Base-by-base conservation (phyloP, 1,140 invertebrate genomes). In the Mamestra configurata region DNA sequence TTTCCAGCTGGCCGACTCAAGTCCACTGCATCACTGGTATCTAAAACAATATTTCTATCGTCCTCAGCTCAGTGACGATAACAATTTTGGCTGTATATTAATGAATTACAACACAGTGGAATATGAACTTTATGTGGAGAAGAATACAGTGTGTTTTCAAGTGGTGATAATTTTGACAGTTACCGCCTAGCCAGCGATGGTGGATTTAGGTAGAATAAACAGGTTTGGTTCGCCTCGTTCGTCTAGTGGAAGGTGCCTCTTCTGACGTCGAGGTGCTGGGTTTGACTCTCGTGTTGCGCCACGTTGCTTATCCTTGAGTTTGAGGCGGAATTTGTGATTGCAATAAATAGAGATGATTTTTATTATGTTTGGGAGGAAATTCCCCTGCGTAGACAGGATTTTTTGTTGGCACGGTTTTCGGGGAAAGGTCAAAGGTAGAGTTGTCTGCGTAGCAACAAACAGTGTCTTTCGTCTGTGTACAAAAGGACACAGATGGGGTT, bases 191-290 rank as follows among this genome's bases (percentile, higher is more conserved):
- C 68, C 71, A 55, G 18, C n/a, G 51, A 31, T 49, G 73, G 1
- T 76, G 57, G 73, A 76, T 76, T 76, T 76, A 76, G 73, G 73
- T 76, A 46, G 57, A 61, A 49, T 61, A 76, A 76, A 76, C 73
- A 64, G 73, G 73, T 76, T 76, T 76, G 40, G 57, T 18, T 57
- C 71, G 49, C 27, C 40, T 18, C 57, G 53, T 59, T 64, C 73
- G 73, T 76, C 73, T 76, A 76, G 72, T 76, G 46, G 51, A 51
- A 76, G 73, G 73, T 76, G 73, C 73, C 73, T 76, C 73, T 61
- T 61, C 73, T 57, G 53, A 57, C 40, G 43, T 18, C 27, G 27
- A 59, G 40, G 37, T 53, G 51, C 20, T n/a, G 43, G 57, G 31
- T 76, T 76, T 64, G 73, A 61, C 64, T 64, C 73, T 75, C 71